Percentiles rank a stretch among this genome's conserved stretches.
These are phyloP conservation scores for Luehdorfia chinensis DNA, from an alignment of 1,140 invertebrate species.

Conservation along the genomic window DNA sequence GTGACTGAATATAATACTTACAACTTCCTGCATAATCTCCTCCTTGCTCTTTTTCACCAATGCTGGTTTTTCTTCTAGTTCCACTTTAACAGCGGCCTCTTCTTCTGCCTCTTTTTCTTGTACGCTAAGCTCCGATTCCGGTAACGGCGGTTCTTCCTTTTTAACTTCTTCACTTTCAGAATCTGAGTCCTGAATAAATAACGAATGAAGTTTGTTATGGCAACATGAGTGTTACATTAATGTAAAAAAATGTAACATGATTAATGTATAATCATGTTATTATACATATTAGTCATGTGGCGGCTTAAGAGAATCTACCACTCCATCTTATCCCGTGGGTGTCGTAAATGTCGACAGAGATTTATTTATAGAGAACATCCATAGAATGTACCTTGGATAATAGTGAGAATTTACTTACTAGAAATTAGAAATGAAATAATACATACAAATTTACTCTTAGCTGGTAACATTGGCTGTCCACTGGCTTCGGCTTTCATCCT, in stretches of 20 bases:
- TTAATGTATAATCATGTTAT: no score
- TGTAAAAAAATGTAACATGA: no score
- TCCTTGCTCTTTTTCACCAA: conserved; percentile 53
- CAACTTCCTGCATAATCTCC: conserved; percentile 77
- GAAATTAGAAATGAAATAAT: no score
- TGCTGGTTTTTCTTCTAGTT: conserved; percentile 21
- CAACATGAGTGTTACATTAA: no score
- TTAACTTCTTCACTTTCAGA: conserved; percentile 39
- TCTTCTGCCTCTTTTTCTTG: conserved; percentile 7
- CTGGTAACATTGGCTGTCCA: conserved; percentile 74
- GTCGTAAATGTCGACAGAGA: no score
- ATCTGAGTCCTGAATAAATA: conserved; percentile 47
- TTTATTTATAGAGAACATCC: no score
- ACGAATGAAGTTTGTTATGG: not conserved
- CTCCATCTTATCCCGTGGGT: no score
- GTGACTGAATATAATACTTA: conserved; percentile 58
- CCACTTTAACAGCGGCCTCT: conserved; percentile 11
- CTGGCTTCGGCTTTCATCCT: conserved; percentile 72
- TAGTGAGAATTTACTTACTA: no score
- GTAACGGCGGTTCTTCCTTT: conserved; percentile 16
- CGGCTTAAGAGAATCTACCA: no score
- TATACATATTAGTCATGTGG: no score
- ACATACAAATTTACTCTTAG: conserved; percentile 91
- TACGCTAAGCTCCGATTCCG: not conserved
- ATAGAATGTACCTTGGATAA: no score